These are phyloP conservation scores for Lasioglossum leucozonium DNA, from an alignment of 2,888 invertebrate genomes.

Conservation along the genomic window DNA sequence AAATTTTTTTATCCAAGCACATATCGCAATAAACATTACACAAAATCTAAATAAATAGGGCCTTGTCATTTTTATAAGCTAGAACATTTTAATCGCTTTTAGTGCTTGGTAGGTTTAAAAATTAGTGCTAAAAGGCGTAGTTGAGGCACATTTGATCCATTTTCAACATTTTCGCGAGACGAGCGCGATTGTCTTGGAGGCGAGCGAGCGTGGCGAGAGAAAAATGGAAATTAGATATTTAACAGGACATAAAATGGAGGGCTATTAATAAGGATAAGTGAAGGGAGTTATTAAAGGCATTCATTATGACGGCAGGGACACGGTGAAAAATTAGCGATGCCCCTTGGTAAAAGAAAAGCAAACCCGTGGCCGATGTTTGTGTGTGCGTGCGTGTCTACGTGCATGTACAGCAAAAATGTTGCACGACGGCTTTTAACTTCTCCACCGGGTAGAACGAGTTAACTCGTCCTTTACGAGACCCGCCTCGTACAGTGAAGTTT, in stretches of 20 bases:
- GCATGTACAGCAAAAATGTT: slow-evolving; percentile 45
- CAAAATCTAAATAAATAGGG: too few species aligned
- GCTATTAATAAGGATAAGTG: slow-evolving; percentile 21
- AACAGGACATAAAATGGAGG: background rate
- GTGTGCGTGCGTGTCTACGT: background rate
- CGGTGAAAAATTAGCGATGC: slow-evolving; percentile 16
- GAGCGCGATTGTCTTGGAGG: background rate
- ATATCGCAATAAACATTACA: too few species aligned
- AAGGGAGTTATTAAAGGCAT: slow-evolving; percentile 21
- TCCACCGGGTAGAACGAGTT: slow-evolving; percentile 39
- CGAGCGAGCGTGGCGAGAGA: background rate
- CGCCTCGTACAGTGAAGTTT: slow-evolving; percentile 41
- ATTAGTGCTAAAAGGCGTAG: background rate
- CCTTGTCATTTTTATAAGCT: too few species aligned
- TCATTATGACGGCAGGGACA: slow-evolving; percentile 4
- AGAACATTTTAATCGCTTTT: too few species aligned
- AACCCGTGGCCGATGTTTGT: slow-evolving; percentile 7
- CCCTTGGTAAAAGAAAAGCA: slow-evolving; percentile 35
- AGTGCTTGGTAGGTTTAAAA: too few species aligned
- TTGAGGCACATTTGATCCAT: background rate
- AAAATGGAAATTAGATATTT: background rate
- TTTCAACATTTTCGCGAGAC: background rate
- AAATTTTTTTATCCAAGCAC: too few species aligned
- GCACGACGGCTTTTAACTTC: slow-evolving; percentile 53
- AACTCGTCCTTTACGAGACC: slow-evolving; percentile 50